These are phyloP conservation scores for Toxonevra muliebris DNA, from an alignment of 2,888 invertebrate genomes.

Conservation along the genomic window DNA sequence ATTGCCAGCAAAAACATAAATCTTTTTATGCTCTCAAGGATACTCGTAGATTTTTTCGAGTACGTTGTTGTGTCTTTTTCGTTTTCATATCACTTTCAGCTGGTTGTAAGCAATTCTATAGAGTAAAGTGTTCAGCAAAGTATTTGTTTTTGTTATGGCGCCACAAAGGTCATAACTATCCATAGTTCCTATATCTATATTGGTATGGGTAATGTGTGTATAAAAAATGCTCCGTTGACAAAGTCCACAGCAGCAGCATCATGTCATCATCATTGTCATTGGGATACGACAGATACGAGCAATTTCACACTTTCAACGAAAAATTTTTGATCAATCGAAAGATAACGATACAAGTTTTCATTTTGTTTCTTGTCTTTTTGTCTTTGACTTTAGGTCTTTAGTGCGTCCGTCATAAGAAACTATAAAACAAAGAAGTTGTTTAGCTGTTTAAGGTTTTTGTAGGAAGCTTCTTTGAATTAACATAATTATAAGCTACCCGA, in stretches of 20 bases:
- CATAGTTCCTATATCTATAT: neutral
- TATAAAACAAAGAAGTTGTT: no score
- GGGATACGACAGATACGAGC: constrained; percentile 51
- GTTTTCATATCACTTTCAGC: no score
- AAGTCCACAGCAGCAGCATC: constrained; percentile 57
- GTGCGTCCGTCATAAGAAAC: no score
- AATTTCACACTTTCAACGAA: constrained; percentile 48
- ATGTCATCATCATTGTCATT: constrained; percentile 43
- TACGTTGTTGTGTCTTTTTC: no score
- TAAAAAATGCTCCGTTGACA: constrained; percentile 45
- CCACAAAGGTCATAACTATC: constrained; percentile 18
- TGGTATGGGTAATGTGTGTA: neutral
- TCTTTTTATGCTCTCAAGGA: no score
- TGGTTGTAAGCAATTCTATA: no score
- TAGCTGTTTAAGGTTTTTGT: neutral
- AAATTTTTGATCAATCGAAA: constrained; percentile 31
- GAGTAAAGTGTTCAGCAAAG: no score
- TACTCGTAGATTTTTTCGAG: no score
- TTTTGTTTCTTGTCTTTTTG: constrained; percentile 31
- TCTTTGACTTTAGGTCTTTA: constrained; percentile 8
- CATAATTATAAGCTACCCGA: constrained; percentile 27
- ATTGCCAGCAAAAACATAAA: no score
- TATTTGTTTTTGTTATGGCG: constrained; percentile 26
- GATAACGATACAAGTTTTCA: constrained; percentile 33
- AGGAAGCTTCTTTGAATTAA: constrained; percentile 21